phyloP scores from a whole-genome alignment of 2,888 invertebrate species.

The Thera obeliscata region DNA sequence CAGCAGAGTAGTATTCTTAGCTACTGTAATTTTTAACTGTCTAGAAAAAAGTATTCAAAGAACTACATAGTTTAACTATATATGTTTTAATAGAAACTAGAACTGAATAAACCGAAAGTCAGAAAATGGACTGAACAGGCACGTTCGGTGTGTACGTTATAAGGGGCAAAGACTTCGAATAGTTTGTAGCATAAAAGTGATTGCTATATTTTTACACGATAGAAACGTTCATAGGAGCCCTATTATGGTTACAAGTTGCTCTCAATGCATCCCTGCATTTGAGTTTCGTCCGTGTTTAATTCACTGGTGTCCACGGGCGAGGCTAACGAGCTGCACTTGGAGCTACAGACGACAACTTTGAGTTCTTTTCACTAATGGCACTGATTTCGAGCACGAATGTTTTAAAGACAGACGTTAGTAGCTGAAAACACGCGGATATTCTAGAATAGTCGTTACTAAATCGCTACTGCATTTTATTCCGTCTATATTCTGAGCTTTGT shows the following conservation, averaged over 20 bases:
- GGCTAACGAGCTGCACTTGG: conserved; percentile 51
- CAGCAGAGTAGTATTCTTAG: too few relatives aligned
- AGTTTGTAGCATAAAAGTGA: too few relatives aligned
- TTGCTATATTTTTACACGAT: too few relatives aligned
- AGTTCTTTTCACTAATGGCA: conserved; percentile 40
- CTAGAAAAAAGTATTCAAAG: too few relatives aligned
- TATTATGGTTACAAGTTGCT: not conserved
- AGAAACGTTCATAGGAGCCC: too few relatives aligned
- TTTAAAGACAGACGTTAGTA: conserved; percentile 20
- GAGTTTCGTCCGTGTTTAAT: conserved; percentile 58
- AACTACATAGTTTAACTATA: too few relatives aligned
- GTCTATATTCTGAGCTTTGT: not conserved
- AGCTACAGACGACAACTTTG: conserved; percentile 32
- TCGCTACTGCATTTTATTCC: conserved; percentile 6
- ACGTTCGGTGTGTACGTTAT: too few relatives aligned
- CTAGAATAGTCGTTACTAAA: not conserved
- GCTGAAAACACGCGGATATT: conserved; percentile 6
- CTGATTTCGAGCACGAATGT: conserved; percentile 40
- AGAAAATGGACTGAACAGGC: too few relatives aligned
- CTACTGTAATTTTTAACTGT: too few relatives aligned
- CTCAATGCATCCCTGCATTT: conserved; percentile 12
- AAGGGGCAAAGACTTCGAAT: too few relatives aligned
- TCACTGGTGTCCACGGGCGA: conserved; percentile 48
- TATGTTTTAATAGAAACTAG: too few relatives aligned
- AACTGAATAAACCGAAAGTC: too few relatives aligned